phyloP scores from a whole-genome alignment of 2,888 invertebrate species.

The Agrochola circellaris region DNA sequence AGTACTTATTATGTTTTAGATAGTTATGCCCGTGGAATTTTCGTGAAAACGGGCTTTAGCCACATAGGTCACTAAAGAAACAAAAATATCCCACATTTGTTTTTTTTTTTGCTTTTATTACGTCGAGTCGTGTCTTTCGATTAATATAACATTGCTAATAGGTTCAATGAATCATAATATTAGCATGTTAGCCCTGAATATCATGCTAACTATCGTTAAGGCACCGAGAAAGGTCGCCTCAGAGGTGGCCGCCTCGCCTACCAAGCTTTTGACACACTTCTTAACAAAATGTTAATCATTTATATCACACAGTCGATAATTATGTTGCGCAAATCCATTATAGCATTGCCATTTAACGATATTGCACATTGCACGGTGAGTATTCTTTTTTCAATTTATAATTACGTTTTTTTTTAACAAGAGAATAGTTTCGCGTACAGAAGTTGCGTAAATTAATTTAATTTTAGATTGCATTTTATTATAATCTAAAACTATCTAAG shows the following conservation, averaged over 20 bases:
- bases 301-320: conserved; percentile 48
- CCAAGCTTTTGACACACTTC: conserved; percentile 54
- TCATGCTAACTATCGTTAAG: not conserved
- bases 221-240: conserved; percentile 33
- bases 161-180: not conserved
- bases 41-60: not conserved
- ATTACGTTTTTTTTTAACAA: not conserved
- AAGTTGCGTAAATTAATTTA: conserved; percentile 31
- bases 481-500: not conserved
- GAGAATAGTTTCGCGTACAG: not conserved
- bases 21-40: not conserved
- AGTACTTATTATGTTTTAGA: not conserved
- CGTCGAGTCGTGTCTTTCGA: not conserved
- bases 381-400: conserved; percentile 25
- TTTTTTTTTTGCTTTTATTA: not conserved
- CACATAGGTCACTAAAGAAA: not conserved
- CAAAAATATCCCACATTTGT: not conserved
- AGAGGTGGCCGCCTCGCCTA: conserved; percentile 22
- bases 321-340: conserved; percentile 59
- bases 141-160: not conserved
- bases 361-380: conserved; percentile 30
- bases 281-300: conserved; percentile 55
- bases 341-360: conserved; percentile 35
- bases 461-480: conserved; percentile 22
- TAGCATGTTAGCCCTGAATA: conserved; percentile 21